Evolutionary conservation across 2,888 invertebrate species (phyloP).

Genomic region (Thereva nobilitata): DNA sequence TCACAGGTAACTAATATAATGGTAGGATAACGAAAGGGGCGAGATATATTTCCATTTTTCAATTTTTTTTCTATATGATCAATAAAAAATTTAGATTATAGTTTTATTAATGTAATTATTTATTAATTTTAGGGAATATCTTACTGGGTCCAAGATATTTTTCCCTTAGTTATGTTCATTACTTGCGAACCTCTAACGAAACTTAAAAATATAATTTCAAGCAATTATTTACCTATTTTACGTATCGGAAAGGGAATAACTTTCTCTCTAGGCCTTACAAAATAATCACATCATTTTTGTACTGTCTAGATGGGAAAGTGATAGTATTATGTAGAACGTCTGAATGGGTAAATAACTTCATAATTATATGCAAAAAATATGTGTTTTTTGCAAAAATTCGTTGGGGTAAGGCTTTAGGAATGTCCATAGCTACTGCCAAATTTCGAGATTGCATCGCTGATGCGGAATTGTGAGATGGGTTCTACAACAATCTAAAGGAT

Average conservation of each 20-base stretch:
- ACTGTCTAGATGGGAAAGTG: conserved; percentile 15
- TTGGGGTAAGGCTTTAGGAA: conserved; percentile 56
- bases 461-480: not conserved
- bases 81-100: not conserved
- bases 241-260: not conserved
- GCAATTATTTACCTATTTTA: conserved; percentile 48
- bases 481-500: conserved; percentile 2
- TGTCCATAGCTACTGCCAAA: conserved; percentile 57
- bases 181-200: conserved; percentile 57
- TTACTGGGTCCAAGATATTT: conserved; percentile 42
- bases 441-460: conserved; percentile 5
- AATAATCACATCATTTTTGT: conserved; percentile 14
- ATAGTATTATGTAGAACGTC: conserved; percentile 8
- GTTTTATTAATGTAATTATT: conserved; percentile 12
- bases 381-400: conserved; percentile 45
- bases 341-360: conserved; percentile 42
- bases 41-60: too few species aligned
- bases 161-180: conserved; percentile 57
- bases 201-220: conserved; percentile 42
- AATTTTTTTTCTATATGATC: too few species aligned
- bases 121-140: conserved; percentile 44
- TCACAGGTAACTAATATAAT: too few species aligned
- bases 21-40: too few species aligned
- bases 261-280: conserved; percentile 21
- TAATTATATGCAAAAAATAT: conserved; percentile 37